Evolutionary conservation across 2,113 vertebrate genomes (phyloP), one percentile per base, ranked within the genome.

Genomic region (Micromys minutus): DNA sequence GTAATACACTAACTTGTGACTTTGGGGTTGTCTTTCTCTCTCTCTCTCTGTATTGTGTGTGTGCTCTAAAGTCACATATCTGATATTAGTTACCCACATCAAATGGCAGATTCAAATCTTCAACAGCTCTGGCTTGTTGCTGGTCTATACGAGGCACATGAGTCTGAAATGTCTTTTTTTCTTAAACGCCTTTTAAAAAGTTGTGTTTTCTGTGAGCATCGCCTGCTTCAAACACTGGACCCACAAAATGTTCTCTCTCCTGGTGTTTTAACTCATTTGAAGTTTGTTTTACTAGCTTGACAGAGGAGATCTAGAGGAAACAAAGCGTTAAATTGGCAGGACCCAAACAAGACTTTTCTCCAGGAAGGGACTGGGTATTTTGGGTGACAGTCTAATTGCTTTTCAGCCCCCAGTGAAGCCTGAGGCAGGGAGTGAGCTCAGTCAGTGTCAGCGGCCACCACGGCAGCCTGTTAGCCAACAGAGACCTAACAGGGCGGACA

Each of bases 311-410:
- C 95, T 95, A 95, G 45, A 92, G 47, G 93, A 87, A 98, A 98
- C 65, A 98, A 97, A 97, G 94, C 96, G 95, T 93, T 96, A 97
- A 97, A 96, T 91, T 96, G 95, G 94, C 96, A 94, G 92, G 89
- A 50, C 87, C 96, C 87, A 96, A 97, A 93, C 42, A 91, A 94
- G 83, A 83, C 95, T 96, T 96, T 50, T 96, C 89, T 95, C 87
- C 75, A 97, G 96, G n/a, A 93, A 97, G 94, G 71, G 87, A 52
- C n/a, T 84, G 42, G 85, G 95, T 96, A 97, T 13, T 89, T 63
- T 39, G 92, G 97, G 96, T 97, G 95, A 95, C 96, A 97, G 93
- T 97, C 77, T 96, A 94, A 93, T 97, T 97, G 91, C 95, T 91
- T 95, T 80, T 92, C 95, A 93, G 45, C 50, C 94, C 91, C 91